phyloP scores from a whole-genome alignment of 2,888 invertebrate species.

The Spisula solida region DNA sequence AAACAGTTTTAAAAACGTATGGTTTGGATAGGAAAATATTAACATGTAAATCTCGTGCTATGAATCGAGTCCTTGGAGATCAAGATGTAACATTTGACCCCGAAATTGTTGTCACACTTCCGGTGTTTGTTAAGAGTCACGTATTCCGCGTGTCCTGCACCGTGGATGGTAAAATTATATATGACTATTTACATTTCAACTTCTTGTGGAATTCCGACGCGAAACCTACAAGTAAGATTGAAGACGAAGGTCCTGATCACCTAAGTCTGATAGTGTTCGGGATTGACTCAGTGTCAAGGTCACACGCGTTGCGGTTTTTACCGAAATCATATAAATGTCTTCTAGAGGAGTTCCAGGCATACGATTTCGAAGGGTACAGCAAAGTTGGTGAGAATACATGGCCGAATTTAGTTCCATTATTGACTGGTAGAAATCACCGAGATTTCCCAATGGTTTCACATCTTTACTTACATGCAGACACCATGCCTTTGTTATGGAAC shows the following conservation, averaged over 20 bases:
- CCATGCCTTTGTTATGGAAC: slow-evolving; percentile 61
- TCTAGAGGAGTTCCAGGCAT: slow-evolving; percentile 40
- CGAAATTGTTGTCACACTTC: neutral
- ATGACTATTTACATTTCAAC: slow-evolving; percentile 40
- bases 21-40: neutral
- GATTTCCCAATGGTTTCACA: slow-evolving; percentile 15
- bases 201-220: slow-evolving; percentile 37
- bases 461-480: slow-evolving; percentile 35
- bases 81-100: slow-evolving; percentile 21
- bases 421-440: slow-evolving; percentile 43
- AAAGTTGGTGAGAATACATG: slow-evolving; percentile 63
- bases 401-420: slow-evolving; percentile 58
- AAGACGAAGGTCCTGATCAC: neutral
- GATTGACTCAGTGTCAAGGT: slow-evolving; percentile 61
- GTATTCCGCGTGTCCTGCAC: slow-evolving; percentile 31
- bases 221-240: neutral
- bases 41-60: slow-evolving; percentile 7
- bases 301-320: slow-evolving; percentile 55
- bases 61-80: slow-evolving; percentile 37
- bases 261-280: slow-evolving; percentile 57
- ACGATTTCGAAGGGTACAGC: slow-evolving; percentile 57
- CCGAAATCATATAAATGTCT: slow-evolving; percentile 55
- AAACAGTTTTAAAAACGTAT: neutral
- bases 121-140: slow-evolving; percentile 31
- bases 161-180: neutral